Percentiles rank a stretch among this genome's conserved stretches.
These are phyloP conservation scores for Odiellus spinosus DNA, from an alignment of 2,888 invertebrate genomes.

Conservation along the genomic window DNA sequence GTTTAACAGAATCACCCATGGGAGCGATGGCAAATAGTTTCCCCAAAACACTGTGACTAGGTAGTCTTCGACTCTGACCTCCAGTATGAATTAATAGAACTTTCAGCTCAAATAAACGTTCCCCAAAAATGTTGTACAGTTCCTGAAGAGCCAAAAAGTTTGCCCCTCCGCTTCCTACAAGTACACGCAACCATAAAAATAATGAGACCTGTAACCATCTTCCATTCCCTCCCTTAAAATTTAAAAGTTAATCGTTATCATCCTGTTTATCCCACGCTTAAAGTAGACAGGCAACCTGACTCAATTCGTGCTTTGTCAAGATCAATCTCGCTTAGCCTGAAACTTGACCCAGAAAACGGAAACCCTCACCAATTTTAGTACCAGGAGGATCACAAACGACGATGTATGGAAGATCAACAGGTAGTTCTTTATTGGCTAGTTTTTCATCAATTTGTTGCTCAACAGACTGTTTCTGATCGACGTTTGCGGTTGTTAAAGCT, in stretches of 20 bases:
- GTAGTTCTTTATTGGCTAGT: conserved; percentile 24
- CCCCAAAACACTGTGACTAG: conserved; percentile 32
- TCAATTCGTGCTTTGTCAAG: no score
- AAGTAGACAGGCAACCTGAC: no score
- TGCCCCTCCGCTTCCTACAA: conserved; percentile 33
- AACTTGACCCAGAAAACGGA: no score
- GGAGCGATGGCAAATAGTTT: conserved; percentile 34
- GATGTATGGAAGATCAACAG: conserved; percentile 25
- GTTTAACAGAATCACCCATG: conserved; percentile 19
- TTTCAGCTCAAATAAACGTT: conserved; percentile 22
- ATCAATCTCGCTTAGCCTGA: no score
- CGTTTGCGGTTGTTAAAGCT: conserved; percentile 31
- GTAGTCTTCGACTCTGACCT: conserved; percentile 35
- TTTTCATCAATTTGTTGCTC: conserved; percentile 28
- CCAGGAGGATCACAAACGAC: conserved; percentile 33
- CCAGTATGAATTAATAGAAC: conserved; percentile 34
- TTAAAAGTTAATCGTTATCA: no score
- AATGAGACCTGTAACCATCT: no score
- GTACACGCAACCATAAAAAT: no score
- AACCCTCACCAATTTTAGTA: conserved; percentile 27
- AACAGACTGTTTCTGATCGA: conserved; percentile 29
- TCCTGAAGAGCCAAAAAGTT: conserved; percentile 28
- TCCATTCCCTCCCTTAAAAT: no score
- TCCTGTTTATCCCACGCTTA: no score
- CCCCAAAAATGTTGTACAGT: conserved; percentile 24